phyloP scores from a whole-genome alignment of 2,797 vertebrate species.

The Hydrocynus forskahlii region DNA sequence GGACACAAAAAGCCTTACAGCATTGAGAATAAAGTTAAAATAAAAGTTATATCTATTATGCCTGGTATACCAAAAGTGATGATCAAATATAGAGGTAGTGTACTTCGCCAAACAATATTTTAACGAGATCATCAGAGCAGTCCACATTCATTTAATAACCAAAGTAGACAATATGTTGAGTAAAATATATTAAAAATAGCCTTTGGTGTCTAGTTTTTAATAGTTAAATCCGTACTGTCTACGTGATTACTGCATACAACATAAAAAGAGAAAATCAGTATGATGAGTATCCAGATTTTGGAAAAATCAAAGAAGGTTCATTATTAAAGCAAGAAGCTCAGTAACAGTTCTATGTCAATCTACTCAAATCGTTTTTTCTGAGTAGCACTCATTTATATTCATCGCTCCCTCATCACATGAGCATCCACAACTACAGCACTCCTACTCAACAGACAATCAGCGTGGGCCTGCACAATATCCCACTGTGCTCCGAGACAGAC shows the following conservation, averaged over 20 bases:
- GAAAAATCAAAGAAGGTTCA: background rate
- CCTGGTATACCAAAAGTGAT: too few relatives aligned
- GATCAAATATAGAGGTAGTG: too few relatives aligned
- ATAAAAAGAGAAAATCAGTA: background rate
- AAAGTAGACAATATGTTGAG: too few relatives aligned
- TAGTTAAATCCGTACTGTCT: background rate
- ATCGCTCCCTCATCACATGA: constrained; percentile 56
- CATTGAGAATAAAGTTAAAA: too few relatives aligned
- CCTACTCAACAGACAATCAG: constrained; percentile 47
- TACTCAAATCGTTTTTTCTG: constrained; percentile 32
- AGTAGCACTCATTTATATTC: constrained; percentile 49
- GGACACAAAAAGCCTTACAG: too few relatives aligned
- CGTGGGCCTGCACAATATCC: constrained; percentile 44
- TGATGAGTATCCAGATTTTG: background rate
- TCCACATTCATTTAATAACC: too few relatives aligned
- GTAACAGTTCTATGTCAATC: constrained; percentile 4
- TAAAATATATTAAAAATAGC: too few relatives aligned
- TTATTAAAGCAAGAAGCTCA: background rate
- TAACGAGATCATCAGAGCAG: too few relatives aligned
- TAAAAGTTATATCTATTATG: too few relatives aligned
- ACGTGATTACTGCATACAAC: background rate
- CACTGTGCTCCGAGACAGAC: constrained; percentile 37
- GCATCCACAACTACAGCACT: constrained; percentile 41
- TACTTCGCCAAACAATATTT: too few relatives aligned
- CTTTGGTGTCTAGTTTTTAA: too few relatives aligned